A percentile compares a stretch with the other conserved stretches of the same genome.
phyloP scores from a whole-genome alignment of 1,140 invertebrate species.

The Xylocopa sonorina region DNA sequence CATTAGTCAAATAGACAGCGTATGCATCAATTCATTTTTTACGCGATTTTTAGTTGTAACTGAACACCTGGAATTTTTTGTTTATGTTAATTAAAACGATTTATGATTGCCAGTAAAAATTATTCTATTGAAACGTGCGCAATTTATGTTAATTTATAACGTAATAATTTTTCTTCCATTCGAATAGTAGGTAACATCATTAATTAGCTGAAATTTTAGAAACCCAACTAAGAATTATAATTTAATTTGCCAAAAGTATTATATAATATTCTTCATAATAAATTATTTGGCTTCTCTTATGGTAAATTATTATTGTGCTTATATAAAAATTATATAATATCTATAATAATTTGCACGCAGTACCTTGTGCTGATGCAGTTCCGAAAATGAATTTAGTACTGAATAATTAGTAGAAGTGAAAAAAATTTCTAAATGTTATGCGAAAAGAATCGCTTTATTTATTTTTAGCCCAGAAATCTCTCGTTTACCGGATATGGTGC shows the following conservation, averaged over 20 bases:
- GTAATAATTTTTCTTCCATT: too few relatives aligned
- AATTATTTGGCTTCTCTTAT: too few relatives aligned
- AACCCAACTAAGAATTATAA: too few relatives aligned
- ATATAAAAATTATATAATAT: too few relatives aligned
- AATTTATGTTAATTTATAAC: too few relatives aligned
- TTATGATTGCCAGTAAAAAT: neutral
- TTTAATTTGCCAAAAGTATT: too few relatives aligned
- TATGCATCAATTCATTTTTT: neutral
- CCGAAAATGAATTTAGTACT: neutral
- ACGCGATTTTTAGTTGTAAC: neutral
- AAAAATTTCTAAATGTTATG: neutral
- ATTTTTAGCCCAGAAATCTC: constrained; percentile 1
- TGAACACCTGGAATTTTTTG: neutral
- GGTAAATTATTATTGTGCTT: too few relatives aligned
- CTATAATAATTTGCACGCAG: too few relatives aligned
- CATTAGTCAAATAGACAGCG: neutral
- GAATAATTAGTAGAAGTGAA: neutral
- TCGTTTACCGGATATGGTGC: neutral
- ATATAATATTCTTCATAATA: too few relatives aligned
- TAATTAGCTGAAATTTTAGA: too few relatives aligned
- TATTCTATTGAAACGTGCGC: too few relatives aligned
- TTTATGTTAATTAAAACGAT: neutral
- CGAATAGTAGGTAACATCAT: neutral
- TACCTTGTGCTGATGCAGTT: too few relatives aligned
- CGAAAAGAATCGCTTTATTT: constrained; percentile 1